phyloP scores from a whole-genome alignment of 2,113 vertebrate species.

The Periophthalmodon schlosseri region DNA sequence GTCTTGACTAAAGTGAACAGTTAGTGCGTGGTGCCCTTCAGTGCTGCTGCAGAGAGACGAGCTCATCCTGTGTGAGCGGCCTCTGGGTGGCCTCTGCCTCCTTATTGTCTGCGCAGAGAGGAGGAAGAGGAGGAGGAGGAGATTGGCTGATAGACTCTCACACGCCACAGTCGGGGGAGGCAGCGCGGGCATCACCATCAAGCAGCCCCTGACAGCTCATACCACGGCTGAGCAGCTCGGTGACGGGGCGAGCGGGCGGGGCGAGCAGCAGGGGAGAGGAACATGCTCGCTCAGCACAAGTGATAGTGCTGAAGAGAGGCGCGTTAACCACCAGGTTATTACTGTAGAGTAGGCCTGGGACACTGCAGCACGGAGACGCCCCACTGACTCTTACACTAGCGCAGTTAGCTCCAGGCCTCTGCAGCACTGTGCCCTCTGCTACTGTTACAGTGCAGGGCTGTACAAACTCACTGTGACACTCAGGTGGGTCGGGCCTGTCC shows the following conservation, averaged over 20 bases:
- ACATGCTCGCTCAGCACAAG: slow-evolving; percentile 76
- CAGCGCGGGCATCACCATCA: slow-evolving; percentile 69
- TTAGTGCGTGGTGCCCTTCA: slow-evolving; percentile 63
- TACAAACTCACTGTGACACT: neutral
- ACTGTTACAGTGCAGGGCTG: slow-evolving; percentile 45
- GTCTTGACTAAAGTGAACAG: slow-evolving; percentile 42
- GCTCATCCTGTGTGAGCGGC: slow-evolving; percentile 62
- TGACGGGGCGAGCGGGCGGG: slow-evolving; percentile 61
- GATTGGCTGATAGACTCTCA: slow-evolving; percentile 65
- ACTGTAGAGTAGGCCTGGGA: slow-evolving; percentile 73
- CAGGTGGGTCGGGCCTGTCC: neutral
- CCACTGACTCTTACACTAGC: slow-evolving; percentile 64
- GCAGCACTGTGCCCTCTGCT: slow-evolving; percentile 55
- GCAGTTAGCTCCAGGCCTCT: slow-evolving; percentile 64
- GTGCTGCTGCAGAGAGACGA: slow-evolving; percentile 51
- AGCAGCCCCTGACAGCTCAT: slow-evolving; percentile 82
- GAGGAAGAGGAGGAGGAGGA: slow-evolving; percentile 30
- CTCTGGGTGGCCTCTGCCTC: slow-evolving; percentile 60
- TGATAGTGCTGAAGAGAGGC: slow-evolving; percentile 64
- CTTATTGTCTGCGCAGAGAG: slow-evolving; percentile 44
- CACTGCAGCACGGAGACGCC: slow-evolving; percentile 69
- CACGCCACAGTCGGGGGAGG: slow-evolving; percentile 63
- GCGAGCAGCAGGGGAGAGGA: slow-evolving; percentile 40
- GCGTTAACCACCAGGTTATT: slow-evolving; percentile 73
- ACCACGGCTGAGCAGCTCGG: slow-evolving; percentile 77